Evolutionary conservation across 1,140 invertebrate species (phyloP), one percentile per base, ranked within the genome.

Genomic region (Schmidtea mediterranea): DNA sequence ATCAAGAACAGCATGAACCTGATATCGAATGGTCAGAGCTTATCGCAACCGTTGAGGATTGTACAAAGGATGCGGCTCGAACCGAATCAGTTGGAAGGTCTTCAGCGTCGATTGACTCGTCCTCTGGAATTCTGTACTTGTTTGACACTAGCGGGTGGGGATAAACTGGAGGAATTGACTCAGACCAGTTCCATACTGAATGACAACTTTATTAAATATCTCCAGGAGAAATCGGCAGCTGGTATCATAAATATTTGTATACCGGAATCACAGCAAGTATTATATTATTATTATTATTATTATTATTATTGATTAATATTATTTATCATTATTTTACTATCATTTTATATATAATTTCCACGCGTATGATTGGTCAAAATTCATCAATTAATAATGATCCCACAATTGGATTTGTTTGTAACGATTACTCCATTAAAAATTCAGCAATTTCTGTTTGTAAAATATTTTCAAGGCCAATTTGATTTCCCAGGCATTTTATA

Each of bases 41-140:
- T 32, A 32, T 24, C 48, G 10, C 59, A 59, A 32, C 60, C 59
- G 2, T 55, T 95, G 22, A 73, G 82, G 50, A 92, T 95, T 55
- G 81, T 82, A 0, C 87, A 94, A 62, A 73, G 87, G 53, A 95
- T 95, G 87, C 72, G 87, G 55, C 71, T 94, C 24, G 87, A 94
- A 61, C 80, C 77, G 52, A 75, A 77, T 5, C 87, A 95, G 65
- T 72, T 95, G 26, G 84, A 94, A 55, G 86, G 84, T 18, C 83
- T 94, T 41, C 75, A 80, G 23, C 76, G 82, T 55, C 15, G 16
- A 48, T 23, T 48, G 5, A 15, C 16, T 23, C 46, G 16, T 9
- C 46, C 23, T 6, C 16, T 13, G 6, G 32, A 36, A n/a, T 21
- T 16, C 15, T 15, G n/a, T 23, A 39, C 23, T 37, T 36, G 46